These are phyloP conservation scores for Pheucticus melanocephalus DNA, from an alignment of 2,113 vertebrate species.

Conservation along the genomic window DNA sequence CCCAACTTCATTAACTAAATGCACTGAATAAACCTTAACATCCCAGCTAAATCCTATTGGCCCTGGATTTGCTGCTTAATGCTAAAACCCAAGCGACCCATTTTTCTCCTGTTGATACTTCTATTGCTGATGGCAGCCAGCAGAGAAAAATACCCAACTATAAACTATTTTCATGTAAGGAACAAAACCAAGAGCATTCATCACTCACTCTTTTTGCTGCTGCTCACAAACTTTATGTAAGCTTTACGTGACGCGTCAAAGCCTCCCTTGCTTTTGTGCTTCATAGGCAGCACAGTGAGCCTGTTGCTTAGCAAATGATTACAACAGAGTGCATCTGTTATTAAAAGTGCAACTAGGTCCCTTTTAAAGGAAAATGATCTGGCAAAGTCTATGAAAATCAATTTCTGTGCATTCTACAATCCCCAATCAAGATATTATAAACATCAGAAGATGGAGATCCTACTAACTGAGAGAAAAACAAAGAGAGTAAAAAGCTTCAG, in stretches of 20 bases:
- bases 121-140: conserved; percentile 45
- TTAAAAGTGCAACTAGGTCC: background rate
- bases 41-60: conserved; percentile 86
- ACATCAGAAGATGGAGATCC: background rate
- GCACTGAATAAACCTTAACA: conserved; percentile 82
- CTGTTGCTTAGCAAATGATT: conserved; percentile 44
- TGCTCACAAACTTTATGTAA: conserved; percentile 7
- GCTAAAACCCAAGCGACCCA: conserved; percentile 81
- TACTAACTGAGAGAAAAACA: background rate
- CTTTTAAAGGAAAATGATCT: background rate
- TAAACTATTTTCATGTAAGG: conserved; percentile 6
- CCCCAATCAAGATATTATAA: background rate
- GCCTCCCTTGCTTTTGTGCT: conserved; percentile 13
- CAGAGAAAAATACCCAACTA: conserved; percentile 34
- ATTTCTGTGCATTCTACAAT: background rate
- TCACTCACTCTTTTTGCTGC: background rate
- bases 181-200: background rate
- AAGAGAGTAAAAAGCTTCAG: background rate
- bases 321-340: background rate
- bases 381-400: background rate
- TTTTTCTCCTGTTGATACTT: conserved; percentile 70
- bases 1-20: conserved; percentile 77
- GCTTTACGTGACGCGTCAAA: background rate
- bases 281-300: background rate
- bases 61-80: conserved; percentile 88